phyloP scores from a whole-genome alignment of 30 jellyfish, hydroid and myxozoan genomes.

The Euphysa ruthae region DNA sequence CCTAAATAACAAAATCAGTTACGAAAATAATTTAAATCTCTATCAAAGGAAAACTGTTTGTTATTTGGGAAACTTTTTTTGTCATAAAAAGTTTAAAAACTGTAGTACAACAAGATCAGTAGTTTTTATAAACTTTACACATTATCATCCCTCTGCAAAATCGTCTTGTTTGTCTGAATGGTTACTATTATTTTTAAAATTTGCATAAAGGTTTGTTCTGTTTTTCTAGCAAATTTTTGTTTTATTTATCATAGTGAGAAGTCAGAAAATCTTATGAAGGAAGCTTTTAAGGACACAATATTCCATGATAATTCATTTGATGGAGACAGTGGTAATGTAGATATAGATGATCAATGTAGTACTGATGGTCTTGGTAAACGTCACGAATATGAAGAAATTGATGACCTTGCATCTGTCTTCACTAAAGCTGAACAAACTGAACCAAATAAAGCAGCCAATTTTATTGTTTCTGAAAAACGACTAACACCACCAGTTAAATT shows the following conservation, averaged over 20 bases:
- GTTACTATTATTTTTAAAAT: too few relatives aligned
- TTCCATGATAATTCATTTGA: constrained; percentile 31
- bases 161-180: too few relatives aligned
- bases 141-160: too few relatives aligned
- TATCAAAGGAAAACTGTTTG: too few relatives aligned
- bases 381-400: constrained; percentile 11
- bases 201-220: too few relatives aligned
- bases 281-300: constrained; percentile 40
- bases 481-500: constrained; percentile 11
- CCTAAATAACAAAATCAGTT: too few relatives aligned
- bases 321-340: constrained; percentile 39
- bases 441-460: constrained; percentile 1
- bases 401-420: neutral
- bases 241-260: constrained; percentile 12
- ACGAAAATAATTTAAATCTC: too few relatives aligned
- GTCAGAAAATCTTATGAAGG: constrained; percentile 52
- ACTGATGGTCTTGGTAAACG: neutral
- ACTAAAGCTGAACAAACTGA: constrained; percentile 8
- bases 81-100: too few relatives aligned
- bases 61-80: too few relatives aligned
- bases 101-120: too few relatives aligned
- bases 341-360: neutral
- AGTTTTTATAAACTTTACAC: too few relatives aligned
- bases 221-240: too few relatives aligned
- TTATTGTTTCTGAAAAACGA: neutral